Evolutionary conservation across 2,113 vertebrate genomes (phyloP), one percentile per base, ranked within the genome.

Genomic region (Montifringilla adamsi): DNA sequence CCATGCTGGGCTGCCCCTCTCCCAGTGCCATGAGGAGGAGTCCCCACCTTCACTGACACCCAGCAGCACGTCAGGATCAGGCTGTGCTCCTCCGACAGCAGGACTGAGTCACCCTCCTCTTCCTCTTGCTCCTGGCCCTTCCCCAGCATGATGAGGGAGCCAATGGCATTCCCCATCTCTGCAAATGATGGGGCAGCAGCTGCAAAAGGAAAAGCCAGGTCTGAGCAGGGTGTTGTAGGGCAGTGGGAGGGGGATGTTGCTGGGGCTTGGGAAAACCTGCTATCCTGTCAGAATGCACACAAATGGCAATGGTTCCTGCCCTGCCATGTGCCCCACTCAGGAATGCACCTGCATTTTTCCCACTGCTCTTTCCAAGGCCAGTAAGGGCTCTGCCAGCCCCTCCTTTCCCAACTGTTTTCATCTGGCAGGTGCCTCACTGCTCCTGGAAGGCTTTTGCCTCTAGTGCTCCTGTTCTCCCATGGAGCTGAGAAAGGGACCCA

Each of bases 21-120:
- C 31, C n/a, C 11, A 6, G 21, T 21, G 26, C 30, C 19, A 6
- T 4, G 9, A 33, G 6, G 13, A 70, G 24, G 30, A 15, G 13
- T 60, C 15, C 79, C 46, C 90, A 99, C 99, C 98, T 99, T 99
- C 81, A 99, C 98, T 0, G 99, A 98, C 52, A 99, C 98, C 99
- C 99, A 99, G 97, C 98, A 99, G 95, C 98, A 99, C 9, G 99
- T 99, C 94, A 99, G 98, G 60, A 99, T 97, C 63, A 99, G 98
- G 92, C 97, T 98, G 97, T 99, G 98, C 22, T 99, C 98, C 72
- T 99, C 98, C 1, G 99, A 98, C 14, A 99, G 96, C 74, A 99
- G 97, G 64, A 99, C 59, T 8, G 97, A 95, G 49, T 98, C 97
- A 15, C 24, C 20, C 9, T 97, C 93, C 6, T 97, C 97, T 26